Evolutionary conservation across 2,113 vertebrate genomes (phyloP).

Genomic region (Microtus montanus): DNA sequence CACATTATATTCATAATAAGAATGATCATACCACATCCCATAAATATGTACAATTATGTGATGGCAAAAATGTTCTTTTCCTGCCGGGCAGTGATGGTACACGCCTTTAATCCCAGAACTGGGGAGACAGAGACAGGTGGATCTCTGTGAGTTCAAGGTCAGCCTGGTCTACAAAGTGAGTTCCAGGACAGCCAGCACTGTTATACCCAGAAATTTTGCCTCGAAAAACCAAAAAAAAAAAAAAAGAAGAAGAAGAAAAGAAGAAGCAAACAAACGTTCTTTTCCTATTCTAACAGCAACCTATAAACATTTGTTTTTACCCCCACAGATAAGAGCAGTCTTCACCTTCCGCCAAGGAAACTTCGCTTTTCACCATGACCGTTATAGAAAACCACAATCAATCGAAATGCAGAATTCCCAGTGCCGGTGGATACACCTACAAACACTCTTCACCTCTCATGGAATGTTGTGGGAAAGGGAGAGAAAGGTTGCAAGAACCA

Average conservation of each 20-base stretch:
- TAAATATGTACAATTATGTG: neutral
- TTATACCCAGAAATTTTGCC: too few relatives aligned
- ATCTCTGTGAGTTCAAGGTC: too few relatives aligned
- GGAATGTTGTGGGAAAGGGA: neutral
- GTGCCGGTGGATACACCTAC: neutral
- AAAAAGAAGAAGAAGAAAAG: too few relatives aligned
- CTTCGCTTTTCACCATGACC: neutral
- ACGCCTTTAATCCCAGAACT: too few relatives aligned
- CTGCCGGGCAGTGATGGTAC: fast-evolving
- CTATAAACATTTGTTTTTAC: neutral
- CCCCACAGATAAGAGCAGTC: neutral
- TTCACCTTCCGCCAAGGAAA: neutral
- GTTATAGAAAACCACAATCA: neutral
- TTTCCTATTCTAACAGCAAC: neutral
- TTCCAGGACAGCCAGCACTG: too few relatives aligned
- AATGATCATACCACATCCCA: neutral
- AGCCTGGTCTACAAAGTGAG: too few relatives aligned
- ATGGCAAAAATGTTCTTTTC: neutral
- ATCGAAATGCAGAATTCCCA: neutral
- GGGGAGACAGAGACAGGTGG: too few relatives aligned
- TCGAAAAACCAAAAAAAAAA: too few relatives aligned
- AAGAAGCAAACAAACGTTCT: neutral
- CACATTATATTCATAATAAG: neutral
- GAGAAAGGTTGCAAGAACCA: neutral
- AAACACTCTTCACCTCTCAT: neutral